These are phyloP conservation scores for Siderastrea radians DNA, from an alignment of 92 coral and sea anemone genomes.

Conservation along the genomic window DNA sequence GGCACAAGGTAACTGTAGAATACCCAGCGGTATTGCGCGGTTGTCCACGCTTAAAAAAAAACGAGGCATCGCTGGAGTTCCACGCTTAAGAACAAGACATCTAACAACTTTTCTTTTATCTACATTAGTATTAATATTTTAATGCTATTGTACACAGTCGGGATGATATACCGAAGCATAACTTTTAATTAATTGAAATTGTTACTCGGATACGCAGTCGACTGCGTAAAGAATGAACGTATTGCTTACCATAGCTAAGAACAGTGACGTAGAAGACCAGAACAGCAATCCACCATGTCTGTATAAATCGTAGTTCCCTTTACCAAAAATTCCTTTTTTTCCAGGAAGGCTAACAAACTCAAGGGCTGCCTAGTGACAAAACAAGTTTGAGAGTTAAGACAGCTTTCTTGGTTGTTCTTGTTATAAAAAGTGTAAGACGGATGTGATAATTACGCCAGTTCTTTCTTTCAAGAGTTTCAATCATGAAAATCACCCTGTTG, in stretches of 20 bases:
- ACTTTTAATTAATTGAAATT: no score
- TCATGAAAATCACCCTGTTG: no score
- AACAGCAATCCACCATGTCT: slow-evolving; percentile 95
- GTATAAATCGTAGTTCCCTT: slow-evolving; percentile 66
- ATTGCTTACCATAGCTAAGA: slow-evolving; percentile 82
- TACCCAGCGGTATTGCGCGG: no score
- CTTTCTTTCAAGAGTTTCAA: no score
- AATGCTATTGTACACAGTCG: no score
- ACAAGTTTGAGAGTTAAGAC: background rate
- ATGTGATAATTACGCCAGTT: background rate
- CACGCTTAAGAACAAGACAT: no score
- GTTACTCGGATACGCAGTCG: no score
- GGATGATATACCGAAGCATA: no score
- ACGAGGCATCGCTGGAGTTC: no score
- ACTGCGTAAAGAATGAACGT: background rate
- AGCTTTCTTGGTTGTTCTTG: background rate
- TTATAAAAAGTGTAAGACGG: background rate
- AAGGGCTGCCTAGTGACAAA: slow-evolving; percentile 60
- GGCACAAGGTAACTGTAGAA: background rate
- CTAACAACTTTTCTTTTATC: no score
- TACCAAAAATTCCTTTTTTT: slow-evolving; percentile 49
- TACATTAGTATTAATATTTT: no score
- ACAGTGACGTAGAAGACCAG: slow-evolving; percentile 84
- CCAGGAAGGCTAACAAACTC: slow-evolving; percentile 63
- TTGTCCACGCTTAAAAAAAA: no score